Conservation (phyloP, 2,888 invertebrate species). For the Cancer borealis region DNA sequence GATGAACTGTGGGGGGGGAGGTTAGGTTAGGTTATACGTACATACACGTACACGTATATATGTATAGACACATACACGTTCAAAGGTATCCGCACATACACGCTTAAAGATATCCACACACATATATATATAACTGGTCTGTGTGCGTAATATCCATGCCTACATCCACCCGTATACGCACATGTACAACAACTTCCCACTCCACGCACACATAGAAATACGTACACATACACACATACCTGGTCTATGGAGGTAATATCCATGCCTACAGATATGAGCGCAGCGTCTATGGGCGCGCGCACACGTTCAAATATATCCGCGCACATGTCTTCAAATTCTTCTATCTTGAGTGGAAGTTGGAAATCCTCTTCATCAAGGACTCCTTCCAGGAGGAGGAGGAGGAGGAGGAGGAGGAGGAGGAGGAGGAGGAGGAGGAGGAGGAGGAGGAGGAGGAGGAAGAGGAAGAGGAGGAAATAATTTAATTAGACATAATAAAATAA, state of each 20-base stretch:
- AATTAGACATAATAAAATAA: background rate
- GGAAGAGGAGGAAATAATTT: background rate
- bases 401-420: too few relatives aligned
- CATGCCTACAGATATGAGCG: conserved; percentile 88
- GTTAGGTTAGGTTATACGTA: conserved; percentile 77
- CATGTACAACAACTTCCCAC: too few relatives aligned
- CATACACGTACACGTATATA: background rate
- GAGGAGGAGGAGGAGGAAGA: background rate
- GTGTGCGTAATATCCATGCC: conserved; percentile 83
- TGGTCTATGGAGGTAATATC: conserved; percentile 81
- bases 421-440: background rate
- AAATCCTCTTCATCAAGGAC: conserved; percentile 97
- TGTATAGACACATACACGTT: too few relatives aligned
- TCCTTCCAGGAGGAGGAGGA: too few relatives aligned
- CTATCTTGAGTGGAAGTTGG: conserved; percentile 88
- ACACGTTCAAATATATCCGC: conserved; percentile 89
- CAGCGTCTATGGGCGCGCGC: conserved; percentile 89
- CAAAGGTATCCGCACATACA: background rate
- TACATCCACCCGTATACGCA: conserved; percentile 81
- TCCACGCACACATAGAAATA: too few relatives aligned
- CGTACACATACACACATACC: conserved; percentile 79
- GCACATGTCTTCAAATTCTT: conserved; percentile 91
- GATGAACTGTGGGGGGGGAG: conserved; percentile 85
- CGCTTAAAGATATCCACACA: background rate
- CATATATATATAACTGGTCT: conserved; percentile 80